Base-by-base conservation (phyloP, 1,140 invertebrate genomes). In the Panulirus ornatus region DNA sequence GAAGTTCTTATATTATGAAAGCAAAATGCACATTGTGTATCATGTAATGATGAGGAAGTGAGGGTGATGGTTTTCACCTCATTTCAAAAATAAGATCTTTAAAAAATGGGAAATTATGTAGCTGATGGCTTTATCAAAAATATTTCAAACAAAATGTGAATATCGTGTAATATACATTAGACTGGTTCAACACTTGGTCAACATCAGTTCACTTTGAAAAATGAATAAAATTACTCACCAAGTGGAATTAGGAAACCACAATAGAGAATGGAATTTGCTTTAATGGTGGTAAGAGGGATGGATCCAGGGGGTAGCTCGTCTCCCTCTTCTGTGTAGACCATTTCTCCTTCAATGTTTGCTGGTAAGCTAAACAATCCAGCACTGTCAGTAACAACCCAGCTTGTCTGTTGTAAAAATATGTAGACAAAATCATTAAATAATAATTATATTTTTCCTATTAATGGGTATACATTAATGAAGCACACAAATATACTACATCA, bases 231-330 rank as follows among this genome's bases (percentile, higher is more conserved):
- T 34, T 36, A 84, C 91, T 83, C 85, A 92, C 91, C 71, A 30
- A 92, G 78, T 30, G 91, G 91, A 88, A 92, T 92, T 6, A 87
- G 89, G 79, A 92, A 92, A 36, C 91, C 91, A 73, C 44, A 92
- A 51, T 92, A 92, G 27, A 90, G 88, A 87, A 92, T 92, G 54
- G 91, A 89, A 36, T 92, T 91, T 40, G 91, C 91, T 40, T 87
- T 92, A 19, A 92, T 88, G 36, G 87, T 71, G n/a, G 82, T 73
- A 8, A 92, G 75, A 47, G 81, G 88, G 0, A 92, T 85, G 42
- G 91, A 92, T 0, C 91, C 91, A 19, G 91, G 89, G 19, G 91
- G 91, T 16, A 92, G 71, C 47, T 92, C 91, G 44, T 92, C 88
- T 0, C 91, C 91, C n/a, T 75, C 85, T 38, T 92, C 91, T 16